phyloP scores from a whole-genome alignment of 2,797 vertebrate genomes.

The Leucoraja ocellata region DNA sequence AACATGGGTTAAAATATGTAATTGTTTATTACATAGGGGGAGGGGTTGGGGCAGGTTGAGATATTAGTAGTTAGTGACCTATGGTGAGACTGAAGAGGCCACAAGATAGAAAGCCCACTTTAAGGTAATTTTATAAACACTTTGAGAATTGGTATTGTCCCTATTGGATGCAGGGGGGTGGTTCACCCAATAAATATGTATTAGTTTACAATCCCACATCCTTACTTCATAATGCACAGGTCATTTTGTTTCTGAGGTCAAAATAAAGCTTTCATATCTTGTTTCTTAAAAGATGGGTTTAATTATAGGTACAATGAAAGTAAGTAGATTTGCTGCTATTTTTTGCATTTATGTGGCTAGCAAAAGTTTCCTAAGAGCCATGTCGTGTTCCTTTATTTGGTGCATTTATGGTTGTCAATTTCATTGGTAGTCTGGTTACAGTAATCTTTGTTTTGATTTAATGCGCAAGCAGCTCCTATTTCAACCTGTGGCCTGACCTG shows the following conservation, averaged over 20 bases:
- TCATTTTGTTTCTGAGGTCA: background rate
- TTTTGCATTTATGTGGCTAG: background rate
- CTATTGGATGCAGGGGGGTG: background rate
- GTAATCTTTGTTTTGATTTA: background rate
- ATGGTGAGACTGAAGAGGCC: background rate
- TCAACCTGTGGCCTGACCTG: background rate
- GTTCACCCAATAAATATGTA: background rate
- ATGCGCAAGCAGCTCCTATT: background rate
- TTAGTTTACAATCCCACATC: background rate
- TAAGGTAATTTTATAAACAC: background rate
- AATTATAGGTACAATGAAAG: background rate
- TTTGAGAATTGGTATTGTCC: background rate
- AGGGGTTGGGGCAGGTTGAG: background rate
- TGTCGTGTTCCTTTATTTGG: too few species aligned
- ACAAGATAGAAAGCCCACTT: background rate
- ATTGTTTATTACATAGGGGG: too few species aligned
- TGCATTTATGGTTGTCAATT: background rate
- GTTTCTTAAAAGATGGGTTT: background rate
- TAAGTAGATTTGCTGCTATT: background rate
- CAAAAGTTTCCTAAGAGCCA: too few species aligned
- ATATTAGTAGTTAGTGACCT: background rate
- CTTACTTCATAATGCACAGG: background rate
- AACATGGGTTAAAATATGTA: background rate
- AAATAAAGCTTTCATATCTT: background rate
- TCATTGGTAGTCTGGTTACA: background rate